Base-by-base conservation (phyloP, 2,888 invertebrate genomes). In the Pherbina coryleti region DNA sequence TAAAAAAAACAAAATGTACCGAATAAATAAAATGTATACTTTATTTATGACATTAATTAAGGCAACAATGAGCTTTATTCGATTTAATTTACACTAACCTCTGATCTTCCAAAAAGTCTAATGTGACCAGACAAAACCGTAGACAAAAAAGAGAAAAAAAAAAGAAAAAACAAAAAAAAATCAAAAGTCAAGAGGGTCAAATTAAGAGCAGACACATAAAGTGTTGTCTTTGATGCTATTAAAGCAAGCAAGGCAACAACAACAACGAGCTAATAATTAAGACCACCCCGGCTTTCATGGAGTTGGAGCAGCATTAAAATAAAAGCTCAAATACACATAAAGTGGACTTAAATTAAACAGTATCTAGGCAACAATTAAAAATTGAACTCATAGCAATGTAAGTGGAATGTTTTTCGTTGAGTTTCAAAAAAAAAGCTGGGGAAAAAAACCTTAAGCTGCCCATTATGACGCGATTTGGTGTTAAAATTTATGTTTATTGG, bases 201-300 rank as follows among this genome's bases (percentile, higher is more conserved):
- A 51, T 22, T 17, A 25, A 22, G 11, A 22, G 14, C 51, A 19
- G 67, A n/a, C n/a, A 55, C 9, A 19, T 34, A 66, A 31, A 66
- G 31, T 25, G 60, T 28, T 62, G 60, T 62, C 22, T 62, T 62
- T 28, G 25, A 62, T 62, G 14, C 14, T 9, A 5, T 62, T 14
- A 34, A 64, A 64, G n/a, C 31, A 31, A 4, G n/a, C 3, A 17
- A n/a, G 51, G 66, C 44, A 49, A 67, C 49, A 69, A 69, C 51
- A 69, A 51, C 25, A 19, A 51, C 25, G 9, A 67, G 37, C 44
- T 51, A 51, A 69, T 28, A 51, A 28, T 69, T 49, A 69, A 69
- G 69, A 69, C 69, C 69, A 51, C 69, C 69, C 69, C 25, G 14
- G 69, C n/a, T 69, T 28, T 51, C 25, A 7, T 49, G 51, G n/a